phyloP scores from a whole-genome alignment of 2,797 vertebrate species.

The Sebastes aleutianus region DNA sequence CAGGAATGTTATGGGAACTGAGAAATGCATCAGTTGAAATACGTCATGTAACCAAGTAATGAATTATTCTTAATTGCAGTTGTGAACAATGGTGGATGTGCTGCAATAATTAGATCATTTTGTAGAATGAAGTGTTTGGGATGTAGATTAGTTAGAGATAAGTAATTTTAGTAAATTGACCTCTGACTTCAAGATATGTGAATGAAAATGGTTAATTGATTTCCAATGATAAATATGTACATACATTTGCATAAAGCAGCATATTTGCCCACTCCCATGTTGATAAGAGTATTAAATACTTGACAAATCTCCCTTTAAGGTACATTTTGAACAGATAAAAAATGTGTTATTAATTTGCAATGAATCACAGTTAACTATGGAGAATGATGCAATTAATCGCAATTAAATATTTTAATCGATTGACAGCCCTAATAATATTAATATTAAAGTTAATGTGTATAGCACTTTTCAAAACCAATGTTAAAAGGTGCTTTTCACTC shows the following conservation, averaged over 20 bases:
- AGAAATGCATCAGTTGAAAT: not conserved
- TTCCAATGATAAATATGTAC: too few species aligned
- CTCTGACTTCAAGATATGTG: fast-evolving
- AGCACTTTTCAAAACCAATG: not conserved
- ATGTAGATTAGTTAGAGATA: not conserved
- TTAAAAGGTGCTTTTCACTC: not conserved
- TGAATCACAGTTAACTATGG: too few species aligned
- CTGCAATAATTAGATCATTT: not conserved
- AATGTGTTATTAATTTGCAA: too few species aligned
- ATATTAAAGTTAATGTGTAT: not conserved
- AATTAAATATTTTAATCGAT: too few species aligned
- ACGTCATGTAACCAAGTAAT: not conserved
- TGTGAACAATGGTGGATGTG: not conserved
- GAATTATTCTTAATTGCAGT: not conserved
- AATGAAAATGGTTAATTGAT: too few species aligned
- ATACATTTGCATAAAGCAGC: too few species aligned
- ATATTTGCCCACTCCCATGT: too few species aligned
- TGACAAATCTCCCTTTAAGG: too few species aligned
- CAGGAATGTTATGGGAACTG: conserved; percentile 17
- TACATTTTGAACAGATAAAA: too few species aligned
- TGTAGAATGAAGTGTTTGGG: not conserved
- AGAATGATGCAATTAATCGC: too few species aligned
- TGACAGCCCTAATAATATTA: not conserved
- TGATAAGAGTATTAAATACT: too few species aligned
- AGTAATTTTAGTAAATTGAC: too few species aligned